Evolutionary conservation across 2,888 invertebrate species (phyloP).

Genomic region (Cephus spinipes): DNA sequence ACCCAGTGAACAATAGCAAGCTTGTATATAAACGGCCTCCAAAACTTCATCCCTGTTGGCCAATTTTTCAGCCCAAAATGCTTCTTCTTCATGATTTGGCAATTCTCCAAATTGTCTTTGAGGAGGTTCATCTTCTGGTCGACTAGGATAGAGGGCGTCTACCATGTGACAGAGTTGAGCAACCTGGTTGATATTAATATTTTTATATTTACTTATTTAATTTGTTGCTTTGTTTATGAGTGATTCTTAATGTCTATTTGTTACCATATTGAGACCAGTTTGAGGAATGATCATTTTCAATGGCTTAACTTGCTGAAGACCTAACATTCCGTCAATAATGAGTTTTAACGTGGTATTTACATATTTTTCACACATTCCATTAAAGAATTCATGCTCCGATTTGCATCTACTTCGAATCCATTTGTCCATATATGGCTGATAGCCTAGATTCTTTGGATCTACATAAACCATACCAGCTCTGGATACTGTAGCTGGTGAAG

Average conservation of each 20-base stretch:
- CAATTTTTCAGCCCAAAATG: slow-evolving; percentile 76
- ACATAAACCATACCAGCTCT: slow-evolving; percentile 95
- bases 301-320: slow-evolving; percentile 78
- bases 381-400: slow-evolving; percentile 65
- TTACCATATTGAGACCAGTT: slow-evolving; percentile 86
- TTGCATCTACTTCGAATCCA: slow-evolving; percentile 76
- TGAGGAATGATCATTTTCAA: slow-evolving; percentile 86
- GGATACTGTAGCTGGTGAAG: slow-evolving; percentile 93
- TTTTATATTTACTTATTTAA: not conserved
- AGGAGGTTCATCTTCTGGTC: slow-evolving; percentile 26
- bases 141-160: slow-evolving; percentile 75
- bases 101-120: slow-evolving; percentile 29
- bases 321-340: slow-evolving; percentile 80
- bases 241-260: slow-evolving; percentile 6
- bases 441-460: slow-evolving; percentile 91
- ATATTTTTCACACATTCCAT: slow-evolving; percentile 80
- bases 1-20: slow-evolving; percentile 88
- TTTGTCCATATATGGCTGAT: slow-evolving; percentile 86
- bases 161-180: slow-evolving; percentile 86
- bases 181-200: slow-evolving; percentile 68
- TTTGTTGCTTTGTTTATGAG: not conserved
- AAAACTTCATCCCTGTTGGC: slow-evolving; percentile 42
- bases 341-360: slow-evolving; percentile 78
- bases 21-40: slow-evolving; percentile 69
- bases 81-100: slow-evolving; percentile 68